phyloP scores from a whole-genome alignment of 1,140 invertebrate genomes.

The Littorina saxatilis region DNA sequence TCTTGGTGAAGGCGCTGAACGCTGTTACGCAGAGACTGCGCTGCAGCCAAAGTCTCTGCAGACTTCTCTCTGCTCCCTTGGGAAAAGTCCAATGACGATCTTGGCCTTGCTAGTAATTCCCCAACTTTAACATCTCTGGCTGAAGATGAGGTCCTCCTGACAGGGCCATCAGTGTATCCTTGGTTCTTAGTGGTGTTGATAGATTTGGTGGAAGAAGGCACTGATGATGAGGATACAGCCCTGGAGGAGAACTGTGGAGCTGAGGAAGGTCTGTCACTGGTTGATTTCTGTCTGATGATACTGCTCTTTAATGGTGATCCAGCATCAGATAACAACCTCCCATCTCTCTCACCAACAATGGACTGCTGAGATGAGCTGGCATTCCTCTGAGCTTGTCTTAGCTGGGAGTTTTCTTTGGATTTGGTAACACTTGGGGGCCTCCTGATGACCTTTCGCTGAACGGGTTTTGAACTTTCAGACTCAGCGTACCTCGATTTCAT shows the following conservation, averaged over 20 bases:
- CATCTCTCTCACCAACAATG: not conserved
- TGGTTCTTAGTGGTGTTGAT: not conserved
- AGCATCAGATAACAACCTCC: not conserved
- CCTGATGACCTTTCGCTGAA: slow-evolving; percentile 13
- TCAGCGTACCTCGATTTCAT: not conserved
- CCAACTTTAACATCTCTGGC: not conserved
- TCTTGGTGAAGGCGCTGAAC: slow-evolving; percentile 30
- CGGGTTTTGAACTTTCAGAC: not conserved
- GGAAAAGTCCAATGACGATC: slow-evolving; percentile 1
- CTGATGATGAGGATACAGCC: not conserved
- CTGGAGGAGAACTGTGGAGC: not conserved
- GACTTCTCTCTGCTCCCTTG: too few species aligned
- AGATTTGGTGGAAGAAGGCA: not conserved
- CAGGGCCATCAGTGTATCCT: too few species aligned
- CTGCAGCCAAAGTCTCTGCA: not conserved
- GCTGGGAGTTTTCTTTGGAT: not conserved
- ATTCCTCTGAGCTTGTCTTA: not conserved
- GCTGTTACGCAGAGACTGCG: not conserved
- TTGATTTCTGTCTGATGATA: not conserved
- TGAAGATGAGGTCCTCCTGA: too few species aligned
- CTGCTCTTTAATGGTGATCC: not conserved
- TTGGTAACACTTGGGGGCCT: not conserved
- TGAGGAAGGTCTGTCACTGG: not conserved
- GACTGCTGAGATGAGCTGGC: not conserved
- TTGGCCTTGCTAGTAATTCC: not conserved